phyloP scores from a whole-genome alignment of 2,113 vertebrate species.

The Eulacestoma nigropectus region DNA sequence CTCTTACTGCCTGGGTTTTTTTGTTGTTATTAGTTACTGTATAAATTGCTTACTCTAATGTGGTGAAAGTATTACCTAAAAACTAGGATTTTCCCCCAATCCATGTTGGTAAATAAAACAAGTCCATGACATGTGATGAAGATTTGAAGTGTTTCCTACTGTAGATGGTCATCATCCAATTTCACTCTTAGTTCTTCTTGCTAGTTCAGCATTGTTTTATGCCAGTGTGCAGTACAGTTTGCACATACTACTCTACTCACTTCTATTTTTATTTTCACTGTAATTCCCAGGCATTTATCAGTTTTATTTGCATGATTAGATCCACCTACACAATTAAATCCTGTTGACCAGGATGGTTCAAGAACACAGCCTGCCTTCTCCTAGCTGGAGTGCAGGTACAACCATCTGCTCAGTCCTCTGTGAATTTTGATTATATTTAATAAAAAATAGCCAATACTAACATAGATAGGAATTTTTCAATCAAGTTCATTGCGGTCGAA shows the following conservation, averaged over 20 bases:
- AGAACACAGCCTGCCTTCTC: not conserved
- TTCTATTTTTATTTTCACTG: not conserved
- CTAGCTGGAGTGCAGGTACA: not conserved
- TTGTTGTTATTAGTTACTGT: not conserved
- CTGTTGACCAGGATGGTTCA: not conserved
- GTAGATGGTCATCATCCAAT: not conserved
- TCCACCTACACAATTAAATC: not conserved
- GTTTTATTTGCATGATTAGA: not conserved
- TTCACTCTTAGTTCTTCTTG: not conserved
- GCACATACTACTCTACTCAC: not conserved
- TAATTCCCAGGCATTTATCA: not conserved
- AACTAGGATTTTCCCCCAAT: not conserved
- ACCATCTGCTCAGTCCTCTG: not conserved
- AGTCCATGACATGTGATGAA: not conserved
- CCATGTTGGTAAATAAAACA: not conserved
- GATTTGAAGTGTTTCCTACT: not conserved
- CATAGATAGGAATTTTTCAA: not conserved
- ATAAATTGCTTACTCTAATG: not conserved
- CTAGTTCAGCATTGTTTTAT: not conserved
- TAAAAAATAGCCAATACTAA: not conserved
- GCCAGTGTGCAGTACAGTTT: not conserved
- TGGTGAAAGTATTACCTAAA: not conserved
- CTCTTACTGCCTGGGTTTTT: not conserved
- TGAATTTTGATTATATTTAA: not conserved
- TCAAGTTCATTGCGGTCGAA: rapidly evolving